Conservation (phyloP, 2,797 vertebrate genomes). For the Lateolabrax maculatus region DNA sequence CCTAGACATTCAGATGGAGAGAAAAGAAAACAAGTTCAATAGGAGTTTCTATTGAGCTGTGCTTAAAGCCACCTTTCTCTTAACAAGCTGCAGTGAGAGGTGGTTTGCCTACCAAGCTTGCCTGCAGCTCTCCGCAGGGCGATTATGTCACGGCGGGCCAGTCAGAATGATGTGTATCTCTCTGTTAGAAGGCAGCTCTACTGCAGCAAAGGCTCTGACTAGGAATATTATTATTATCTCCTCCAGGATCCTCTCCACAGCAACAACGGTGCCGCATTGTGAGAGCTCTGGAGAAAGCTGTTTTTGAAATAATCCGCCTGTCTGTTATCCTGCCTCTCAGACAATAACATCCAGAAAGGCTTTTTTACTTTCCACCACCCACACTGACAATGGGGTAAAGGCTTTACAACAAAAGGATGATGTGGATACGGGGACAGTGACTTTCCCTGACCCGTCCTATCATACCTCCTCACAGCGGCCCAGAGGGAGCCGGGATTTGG, state of each 20-base stretch:
- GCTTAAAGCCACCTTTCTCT: constrained; percentile 83
- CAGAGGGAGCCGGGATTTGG: constrained; percentile 69
- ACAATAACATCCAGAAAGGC: constrained; percentile 80
- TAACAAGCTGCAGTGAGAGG: constrained; percentile 86
- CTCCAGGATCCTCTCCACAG: constrained; percentile 80
- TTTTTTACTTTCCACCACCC: constrained; percentile 70
- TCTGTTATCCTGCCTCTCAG: constrained; percentile 81
- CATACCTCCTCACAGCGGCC: constrained; percentile 55
- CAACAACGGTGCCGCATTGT: constrained; percentile 79
- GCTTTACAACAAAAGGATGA: constrained; percentile 74
- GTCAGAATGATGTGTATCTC: constrained; percentile 83
- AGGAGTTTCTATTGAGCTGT: constrained; percentile 78
- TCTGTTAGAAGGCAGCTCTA: constrained; percentile 77
- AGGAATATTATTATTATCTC: constrained; percentile 86
- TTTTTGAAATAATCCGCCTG: constrained; percentile 79
- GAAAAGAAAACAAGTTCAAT: constrained; percentile 74
- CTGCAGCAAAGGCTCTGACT: constrained; percentile 78
- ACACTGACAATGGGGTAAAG: constrained; percentile 74
- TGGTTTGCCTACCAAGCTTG: constrained; percentile 83
- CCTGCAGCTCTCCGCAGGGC: constrained; percentile 84
- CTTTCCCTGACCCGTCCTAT: constrained; percentile 72
- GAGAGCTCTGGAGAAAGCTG: constrained; percentile 74
- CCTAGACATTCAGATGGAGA: constrained; percentile 76
- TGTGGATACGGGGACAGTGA: constrained; percentile 70
- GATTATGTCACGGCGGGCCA: constrained; percentile 83